Base-by-base conservation (phyloP, 2,113 vertebrate species). In the Centropus unirufus region DNA sequence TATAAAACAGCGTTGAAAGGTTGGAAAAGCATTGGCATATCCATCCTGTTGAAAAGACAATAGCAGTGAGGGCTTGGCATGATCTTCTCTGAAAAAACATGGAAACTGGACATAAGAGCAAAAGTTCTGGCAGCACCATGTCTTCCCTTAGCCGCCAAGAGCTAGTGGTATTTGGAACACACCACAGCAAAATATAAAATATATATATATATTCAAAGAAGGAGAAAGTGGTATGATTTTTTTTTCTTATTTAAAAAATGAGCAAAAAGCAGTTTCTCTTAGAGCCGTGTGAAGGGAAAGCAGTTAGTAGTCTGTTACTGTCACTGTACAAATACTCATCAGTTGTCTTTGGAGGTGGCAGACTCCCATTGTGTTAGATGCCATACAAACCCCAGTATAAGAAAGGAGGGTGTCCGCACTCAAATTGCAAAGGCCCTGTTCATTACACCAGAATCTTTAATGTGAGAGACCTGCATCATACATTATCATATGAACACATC, bases 71-170 rank as follows among this genome's bases (percentile, higher is more conserved):
- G 62, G 79, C 24, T 72, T 95, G 95, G 92, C 83, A 59, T 74
- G 24, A 40, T 75, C 58, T 62, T 85, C 83, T 46, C 51, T 78
- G 78, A 49, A 78, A 93, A 93, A 88, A 85, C 75, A 90, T 92
- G 89, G 89, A 95, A 95, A 93, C 30, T 42, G 82, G 93, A 82
- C 93, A 90, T 49, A 52, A 70, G 75, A 95, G 86, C 39, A 36
- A 46, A 69, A 73, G 54, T 63, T 80, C 85, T 91, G 95, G 93
- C 95, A 89, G 63, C 64, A 54, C 63, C 59, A 18, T 68, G 44
- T 77, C 89, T 73, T 51, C 44, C 44, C 32, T 77, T 39, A 29
- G 44, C 58, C 1, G 17, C 88, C 88, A 87, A 79, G 72, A 80
- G 30, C 77, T 79, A 42, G 68, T 0, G 12, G 85, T 80, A 67